A percentile compares a stretch with the other conserved stretches of the same genome.
Conservation (phyloP, 1,140 invertebrate genomes). For the Maniola jurtina region DNA sequence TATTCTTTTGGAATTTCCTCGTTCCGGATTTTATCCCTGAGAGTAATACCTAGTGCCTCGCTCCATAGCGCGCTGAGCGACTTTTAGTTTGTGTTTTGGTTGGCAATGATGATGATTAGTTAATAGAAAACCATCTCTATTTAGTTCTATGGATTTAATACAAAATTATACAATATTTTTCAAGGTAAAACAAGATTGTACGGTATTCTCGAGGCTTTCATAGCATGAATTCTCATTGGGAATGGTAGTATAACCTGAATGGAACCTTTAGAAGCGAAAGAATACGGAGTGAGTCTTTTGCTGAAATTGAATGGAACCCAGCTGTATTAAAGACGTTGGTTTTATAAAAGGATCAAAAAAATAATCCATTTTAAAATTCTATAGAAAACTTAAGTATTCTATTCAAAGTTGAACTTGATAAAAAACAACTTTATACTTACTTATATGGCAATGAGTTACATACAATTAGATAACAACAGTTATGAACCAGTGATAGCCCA, state of each 20-base stretch:
- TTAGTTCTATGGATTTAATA: background rate
- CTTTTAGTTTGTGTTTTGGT: no score
- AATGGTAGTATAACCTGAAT: constrained; percentile 7
- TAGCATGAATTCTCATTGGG: constrained; percentile 4
- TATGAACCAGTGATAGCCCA: no score
- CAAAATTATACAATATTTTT: background rate
- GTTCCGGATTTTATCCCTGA: no score
- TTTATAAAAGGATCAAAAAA: constrained; percentile 1
- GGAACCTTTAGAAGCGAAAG: background rate
- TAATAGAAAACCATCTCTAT: no score
- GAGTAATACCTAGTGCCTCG: no score
- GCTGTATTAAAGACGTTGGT: background rate
- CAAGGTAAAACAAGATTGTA: background rate
- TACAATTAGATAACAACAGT: no score
- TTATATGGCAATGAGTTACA: no score
- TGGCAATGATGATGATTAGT: no score
- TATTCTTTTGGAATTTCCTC: no score
- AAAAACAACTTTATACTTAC: no score
- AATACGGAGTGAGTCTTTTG: constrained; percentile 1
- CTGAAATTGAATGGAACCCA: constrained; percentile 3
- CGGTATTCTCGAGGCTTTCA: background rate
- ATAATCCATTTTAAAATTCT: constrained; percentile 4
- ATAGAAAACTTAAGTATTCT: background rate
- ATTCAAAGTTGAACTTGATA: background rate
- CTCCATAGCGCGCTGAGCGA: no score